Conservation (phyloP, 2,888 invertebrate species). For the Philonicus albiceps region DNA sequence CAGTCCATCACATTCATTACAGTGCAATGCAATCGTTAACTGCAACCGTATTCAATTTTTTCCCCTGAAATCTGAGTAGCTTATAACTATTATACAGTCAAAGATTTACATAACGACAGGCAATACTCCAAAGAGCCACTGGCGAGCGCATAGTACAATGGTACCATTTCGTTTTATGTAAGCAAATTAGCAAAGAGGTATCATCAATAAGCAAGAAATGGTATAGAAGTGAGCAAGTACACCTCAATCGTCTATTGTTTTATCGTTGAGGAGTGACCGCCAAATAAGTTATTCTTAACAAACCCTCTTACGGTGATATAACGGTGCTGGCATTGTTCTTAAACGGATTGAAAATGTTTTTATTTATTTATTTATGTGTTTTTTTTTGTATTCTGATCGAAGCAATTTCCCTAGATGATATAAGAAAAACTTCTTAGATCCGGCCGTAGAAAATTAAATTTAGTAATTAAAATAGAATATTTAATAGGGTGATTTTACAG, state of each 20-base stretch:
- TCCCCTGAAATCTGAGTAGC: background rate
- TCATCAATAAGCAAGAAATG: slow-evolving; percentile 35
- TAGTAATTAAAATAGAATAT: background rate
- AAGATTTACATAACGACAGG: slow-evolving; percentile 24
- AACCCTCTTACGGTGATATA: background rate
- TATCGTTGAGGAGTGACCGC: background rate
- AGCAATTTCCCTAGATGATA: background rate
- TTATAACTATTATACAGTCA: background rate
- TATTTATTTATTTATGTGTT: no score
- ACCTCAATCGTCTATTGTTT: slow-evolving; percentile 28
- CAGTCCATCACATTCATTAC: background rate
- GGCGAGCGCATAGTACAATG: slow-evolving; percentile 27
- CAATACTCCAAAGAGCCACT: background rate
- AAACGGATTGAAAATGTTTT: background rate
- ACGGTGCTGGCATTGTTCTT: background rate
- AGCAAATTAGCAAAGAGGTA: slow-evolving; percentile 29
- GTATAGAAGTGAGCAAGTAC: slow-evolving; percentile 28
- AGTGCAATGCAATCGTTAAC: background rate
- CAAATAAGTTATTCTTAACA: slow-evolving; percentile 28
- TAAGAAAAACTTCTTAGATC: background rate
- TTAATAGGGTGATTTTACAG: background rate
- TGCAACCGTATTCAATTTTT: background rate
- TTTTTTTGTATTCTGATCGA: background rate
- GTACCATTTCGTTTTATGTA: slow-evolving; percentile 29
- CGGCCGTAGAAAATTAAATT: background rate